These are phyloP conservation scores for Coracias cyanogaster DNA, from an alignment of 2,797 vertebrate genomes.

Conservation along the genomic window DNA sequence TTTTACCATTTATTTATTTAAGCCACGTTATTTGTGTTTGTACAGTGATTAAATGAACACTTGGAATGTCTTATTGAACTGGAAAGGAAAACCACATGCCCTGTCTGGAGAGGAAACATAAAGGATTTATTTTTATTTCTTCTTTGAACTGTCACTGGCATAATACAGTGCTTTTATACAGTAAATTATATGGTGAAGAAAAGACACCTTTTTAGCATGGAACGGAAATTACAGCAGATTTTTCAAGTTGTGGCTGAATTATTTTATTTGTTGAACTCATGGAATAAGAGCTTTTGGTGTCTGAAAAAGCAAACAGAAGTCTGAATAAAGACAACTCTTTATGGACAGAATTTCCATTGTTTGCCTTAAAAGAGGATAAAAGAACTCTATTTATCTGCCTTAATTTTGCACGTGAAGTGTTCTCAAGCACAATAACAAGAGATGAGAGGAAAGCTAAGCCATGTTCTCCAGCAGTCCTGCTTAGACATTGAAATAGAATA, in stretches of 20 bases:
- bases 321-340: neutral
- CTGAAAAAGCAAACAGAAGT: neutral
- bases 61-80: neutral
- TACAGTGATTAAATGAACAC: neutral
- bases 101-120: neutral
- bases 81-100: neutral
- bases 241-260: neutral
- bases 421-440: neutral
- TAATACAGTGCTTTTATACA: neutral
- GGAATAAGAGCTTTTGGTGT: neutral
- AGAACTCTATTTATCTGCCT: neutral
- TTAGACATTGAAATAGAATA: neutral
- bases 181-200: neutral
- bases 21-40: neutral
- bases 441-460: neutral
- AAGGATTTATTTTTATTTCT: neutral
- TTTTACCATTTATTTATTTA: neutral
- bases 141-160: neutral
- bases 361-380: neutral
- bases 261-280: neutral
- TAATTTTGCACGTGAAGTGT: neutral
- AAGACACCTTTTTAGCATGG: neutral
- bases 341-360: neutral
- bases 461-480: neutral
- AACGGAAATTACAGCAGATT: neutral